Evolutionary conservation across 2,888 invertebrate species (phyloP), one percentile per base, ranked within the genome.

Genomic region (Dyspetes luteomarginatus): DNA sequence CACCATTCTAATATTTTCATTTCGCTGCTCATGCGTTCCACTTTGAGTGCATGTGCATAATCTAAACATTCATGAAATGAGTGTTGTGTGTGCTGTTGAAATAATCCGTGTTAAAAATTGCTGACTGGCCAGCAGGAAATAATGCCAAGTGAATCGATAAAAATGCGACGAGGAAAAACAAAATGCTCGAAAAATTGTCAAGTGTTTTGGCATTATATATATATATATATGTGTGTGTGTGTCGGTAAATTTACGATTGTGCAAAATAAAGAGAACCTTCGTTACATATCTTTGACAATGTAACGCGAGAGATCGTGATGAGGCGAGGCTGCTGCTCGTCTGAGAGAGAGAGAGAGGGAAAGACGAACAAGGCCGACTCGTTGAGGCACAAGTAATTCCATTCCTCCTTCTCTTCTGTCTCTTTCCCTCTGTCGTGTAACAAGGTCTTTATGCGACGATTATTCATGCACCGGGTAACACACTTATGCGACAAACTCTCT

Each of bases 361-460:
- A 75, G 62, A 77, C 78, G 72, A 83, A 71, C 82, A 84, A 80
- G 80, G 77, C 78, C 78, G 78, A 77, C 55, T 68, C 60, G 60
- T 73, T 83, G 78, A 84, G 81, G 67, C 79, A 19, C 67, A 60
- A 56, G 55, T 76, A 82, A 64, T 79, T 24, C 65, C 78, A 60
- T 78, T 72, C 28, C 65, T 60, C 41, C 41, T 22, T 24, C 43
- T 24, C 56, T 17, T 7, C 45, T 28, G 22, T 60, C 41, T 19
- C 41, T 60, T 15, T 69, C 76, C 58, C 79, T 74, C 50, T 73
- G 72, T 80, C 80, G 84, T 80, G 79, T 83, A 85, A 84, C 83
- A 81, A 81, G 82, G 82, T 75, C 82, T 83, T 84, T 81, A 83
- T 76, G 77, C 75, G 75, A 48, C 73, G 81, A 75, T 85, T 84